Percentiles rank a stretch among this genome's conserved stretches.
Evolutionary conservation across 2,797 vertebrate species (phyloP).

Genomic region (Labroides dimidiatus): DNA sequence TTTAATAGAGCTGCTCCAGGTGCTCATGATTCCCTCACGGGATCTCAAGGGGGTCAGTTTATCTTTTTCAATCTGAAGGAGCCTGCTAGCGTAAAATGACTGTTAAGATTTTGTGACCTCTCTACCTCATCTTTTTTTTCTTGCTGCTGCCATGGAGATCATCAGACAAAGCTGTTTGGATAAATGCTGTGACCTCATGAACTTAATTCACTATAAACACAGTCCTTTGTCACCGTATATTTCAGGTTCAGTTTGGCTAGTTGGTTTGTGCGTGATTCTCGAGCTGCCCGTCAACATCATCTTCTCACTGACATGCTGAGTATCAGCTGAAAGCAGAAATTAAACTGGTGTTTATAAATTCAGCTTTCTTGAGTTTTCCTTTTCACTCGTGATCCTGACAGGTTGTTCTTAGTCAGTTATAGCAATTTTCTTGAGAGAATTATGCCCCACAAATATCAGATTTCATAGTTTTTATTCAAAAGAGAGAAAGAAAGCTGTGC

Average conservation of each 20-base stretch:
- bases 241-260: constrained; percentile 86
- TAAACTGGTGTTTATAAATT: constrained; percentile 75
- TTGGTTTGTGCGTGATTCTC: constrained; percentile 84
- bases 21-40: constrained; percentile 71
- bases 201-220: not conserved
- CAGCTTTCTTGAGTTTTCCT: too few relatives aligned
- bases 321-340: constrained; percentile 86
- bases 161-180: not conserved
- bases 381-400: too few relatives aligned
- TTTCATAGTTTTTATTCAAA: too few relatives aligned
- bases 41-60: constrained; percentile 77
- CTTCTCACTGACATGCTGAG: constrained; percentile 78
- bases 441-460: too few relatives aligned
- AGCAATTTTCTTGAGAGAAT: too few relatives aligned
- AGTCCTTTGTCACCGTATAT: constrained; percentile 81
- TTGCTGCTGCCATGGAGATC: not conserved
- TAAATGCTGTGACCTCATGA: not conserved
- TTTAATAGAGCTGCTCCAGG: constrained; percentile 69
- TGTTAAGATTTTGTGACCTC: not conserved
- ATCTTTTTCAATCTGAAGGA: constrained; percentile 86
- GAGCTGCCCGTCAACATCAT: constrained; percentile 83
- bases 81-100: not conserved
- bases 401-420: too few relatives aligned
- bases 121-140: not conserved
- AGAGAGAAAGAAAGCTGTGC: too few relatives aligned